Base-by-base conservation (phyloP, 2,113 vertebrate genomes). In the Nematolebias whitei region DNA sequence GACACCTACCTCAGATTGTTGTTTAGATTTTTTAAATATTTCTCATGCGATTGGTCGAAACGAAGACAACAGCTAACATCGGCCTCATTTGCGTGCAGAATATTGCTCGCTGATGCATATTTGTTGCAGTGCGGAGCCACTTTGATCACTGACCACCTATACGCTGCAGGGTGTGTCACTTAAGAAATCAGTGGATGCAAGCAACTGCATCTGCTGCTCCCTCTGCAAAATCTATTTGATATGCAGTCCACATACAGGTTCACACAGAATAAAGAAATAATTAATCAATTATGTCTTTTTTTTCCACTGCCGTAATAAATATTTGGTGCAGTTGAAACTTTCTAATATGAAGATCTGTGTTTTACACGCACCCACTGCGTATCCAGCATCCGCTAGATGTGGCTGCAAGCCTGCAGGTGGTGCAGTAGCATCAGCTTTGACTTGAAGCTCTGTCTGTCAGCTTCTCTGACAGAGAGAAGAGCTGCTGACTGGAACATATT, bases 401-500 rank as follows among this genome's bases (percentile, higher is more conserved):
- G 72, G 63, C 53, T 1, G 24, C 22, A 63, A 48, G 83, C 92
- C 92, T 93, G 91, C 88, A 92, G 92, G 91, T 92, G 92, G 92
- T 83, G 92, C 89, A 89, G 87, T 92, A 84, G 80, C 88, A 89
- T 87, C 90, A 93, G 76, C 87, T 91, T 92, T 91, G 77, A 67
- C 81, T 73, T 6, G 6, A 67, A 68, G 77, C 71, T 68, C 72
- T 57, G 74, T 59, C 61, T 38, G 55, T 38, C 38, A 29, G 77
- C 83, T 75, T 85, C 84, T 79, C 75, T 77, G 55, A 74, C 65
- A 85, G 81, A 71, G 75, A 71, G 75, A 51, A 20, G 70, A 85
- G 84, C 64, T 91, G 87, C 86, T 89, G 90, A 90, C 88, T 87
- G 81, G 74, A 81, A 89, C 83, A 89, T 75, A 76, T 84, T 83